Conservation (phyloP, 2,113 vertebrate species). For the Corythoichthys intestinalis region DNA sequence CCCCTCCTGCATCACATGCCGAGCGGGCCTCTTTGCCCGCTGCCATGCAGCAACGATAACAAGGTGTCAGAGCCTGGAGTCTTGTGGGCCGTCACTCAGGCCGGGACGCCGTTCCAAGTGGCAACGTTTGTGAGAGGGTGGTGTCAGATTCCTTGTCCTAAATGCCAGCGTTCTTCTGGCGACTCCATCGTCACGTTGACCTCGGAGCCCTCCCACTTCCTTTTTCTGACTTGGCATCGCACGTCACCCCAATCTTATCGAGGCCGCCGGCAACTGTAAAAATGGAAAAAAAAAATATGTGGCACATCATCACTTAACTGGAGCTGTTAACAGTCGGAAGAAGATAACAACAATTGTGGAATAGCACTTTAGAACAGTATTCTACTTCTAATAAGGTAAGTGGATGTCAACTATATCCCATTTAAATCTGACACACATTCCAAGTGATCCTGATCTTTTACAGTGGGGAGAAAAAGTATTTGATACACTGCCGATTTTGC, state of each 20-base stretch:
- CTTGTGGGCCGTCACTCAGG: constrained; percentile 77
- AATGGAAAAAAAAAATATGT: constrained; percentile 64
- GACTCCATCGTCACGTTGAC: constrained; percentile 38
- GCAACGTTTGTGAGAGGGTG: constrained; percentile 62
- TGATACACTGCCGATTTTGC: no score
- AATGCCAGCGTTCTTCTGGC: constrained; percentile 52
- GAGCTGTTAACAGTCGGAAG: constrained; percentile 59
- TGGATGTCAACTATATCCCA: constrained; percentile 26
- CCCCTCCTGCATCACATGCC: constrained; percentile 70
- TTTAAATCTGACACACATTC: not conserved
- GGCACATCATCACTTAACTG: constrained; percentile 57
- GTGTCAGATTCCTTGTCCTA: constrained; percentile 73
- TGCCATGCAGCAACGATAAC: constrained; percentile 77
- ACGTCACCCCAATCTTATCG: constrained; percentile 45
- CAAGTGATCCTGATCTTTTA: not conserved
- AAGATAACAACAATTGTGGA: constrained; percentile 52
- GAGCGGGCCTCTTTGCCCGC: constrained; percentile 60
- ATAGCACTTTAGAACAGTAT: constrained; percentile 43
- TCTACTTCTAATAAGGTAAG: constrained; percentile 17
- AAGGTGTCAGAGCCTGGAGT: constrained; percentile 84
- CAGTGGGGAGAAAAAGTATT: no score
- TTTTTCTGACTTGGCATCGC: constrained; percentile 48
- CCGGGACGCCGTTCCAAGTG: constrained; percentile 70
- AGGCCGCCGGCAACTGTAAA: constrained; percentile 39
- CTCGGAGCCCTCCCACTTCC: constrained; percentile 54